Evolutionary conservation across 2,113 vertebrate species (phyloP).

Genomic region (Calonectris borealis): DNA sequence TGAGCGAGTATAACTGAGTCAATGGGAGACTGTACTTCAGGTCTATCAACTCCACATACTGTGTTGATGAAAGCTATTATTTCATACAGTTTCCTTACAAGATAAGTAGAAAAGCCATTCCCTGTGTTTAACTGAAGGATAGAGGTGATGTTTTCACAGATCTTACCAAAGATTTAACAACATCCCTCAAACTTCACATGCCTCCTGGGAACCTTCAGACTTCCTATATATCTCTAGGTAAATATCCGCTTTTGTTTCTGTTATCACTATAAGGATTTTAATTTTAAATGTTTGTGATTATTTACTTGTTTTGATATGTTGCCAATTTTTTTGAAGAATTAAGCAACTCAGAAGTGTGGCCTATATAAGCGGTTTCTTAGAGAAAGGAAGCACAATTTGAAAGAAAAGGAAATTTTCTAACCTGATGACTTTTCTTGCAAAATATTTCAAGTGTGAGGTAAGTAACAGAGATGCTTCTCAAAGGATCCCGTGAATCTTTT

Average conservation of each 20-base stretch:
- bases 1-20: neutral
- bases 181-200: neutral
- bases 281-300: neutral
- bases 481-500: neutral
- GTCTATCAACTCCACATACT: neutral
- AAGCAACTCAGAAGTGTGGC: neutral
- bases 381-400: neutral
- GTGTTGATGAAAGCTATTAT: neutral
- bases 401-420: neutral
- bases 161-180: neutral
- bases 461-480: neutral
- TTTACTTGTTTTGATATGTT: neutral
- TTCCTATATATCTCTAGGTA: neutral
- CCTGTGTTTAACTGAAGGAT: neutral
- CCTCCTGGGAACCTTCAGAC: neutral
- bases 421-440: neutral
- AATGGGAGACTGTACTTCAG: neutral
- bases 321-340: neutral
- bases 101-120: neutral
- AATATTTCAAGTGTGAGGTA: neutral
- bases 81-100: neutral
- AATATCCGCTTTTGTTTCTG: neutral
- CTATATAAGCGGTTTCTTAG: neutral
- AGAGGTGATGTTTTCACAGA: neutral
- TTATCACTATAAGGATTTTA: neutral